These are phyloP conservation scores for Tichodroma muraria DNA, from an alignment of 2,113 vertebrate genomes.

Conservation along the genomic window DNA sequence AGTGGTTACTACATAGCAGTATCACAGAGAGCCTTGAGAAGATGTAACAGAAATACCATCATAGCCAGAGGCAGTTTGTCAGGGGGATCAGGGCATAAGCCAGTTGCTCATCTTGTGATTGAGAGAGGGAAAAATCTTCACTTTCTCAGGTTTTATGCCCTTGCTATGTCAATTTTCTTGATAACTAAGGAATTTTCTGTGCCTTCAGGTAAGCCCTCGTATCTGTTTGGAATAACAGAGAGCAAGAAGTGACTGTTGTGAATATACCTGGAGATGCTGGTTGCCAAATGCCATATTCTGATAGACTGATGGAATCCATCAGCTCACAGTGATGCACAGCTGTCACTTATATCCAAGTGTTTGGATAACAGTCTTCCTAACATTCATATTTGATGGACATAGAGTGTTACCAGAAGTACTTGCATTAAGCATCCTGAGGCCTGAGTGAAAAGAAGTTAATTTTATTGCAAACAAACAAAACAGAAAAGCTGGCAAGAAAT, in stretches of 20 bases:
- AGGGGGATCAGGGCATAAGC: background rate
- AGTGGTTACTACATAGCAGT: background rate
- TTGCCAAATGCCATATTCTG: background rate
- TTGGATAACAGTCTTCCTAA: background rate
- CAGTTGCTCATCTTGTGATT: background rate
- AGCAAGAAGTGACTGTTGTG: background rate
- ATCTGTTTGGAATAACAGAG: background rate
- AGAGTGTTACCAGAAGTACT: background rate
- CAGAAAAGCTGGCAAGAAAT: background rate
- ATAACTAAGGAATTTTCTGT: background rate
- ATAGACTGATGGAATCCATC: background rate
- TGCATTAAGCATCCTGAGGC: background rate
- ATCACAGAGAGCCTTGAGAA: background rate
- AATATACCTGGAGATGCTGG: fast-evolving
- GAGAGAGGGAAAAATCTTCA: background rate
- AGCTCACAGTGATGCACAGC: background rate
- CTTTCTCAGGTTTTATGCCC: background rate
- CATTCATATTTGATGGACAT: background rate
- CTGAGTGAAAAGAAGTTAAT: background rate
- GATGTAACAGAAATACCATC: background rate
- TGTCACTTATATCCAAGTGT: background rate
- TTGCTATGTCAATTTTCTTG: background rate
- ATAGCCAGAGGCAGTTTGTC: background rate
- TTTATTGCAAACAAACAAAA: background rate
- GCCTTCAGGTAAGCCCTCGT: background rate